Percentiles rank a stretch among this genome's conserved stretches.
phyloP scores from a whole-genome alignment of 2,888 invertebrate genomes.

The Ornithoptera alexandrae region DNA sequence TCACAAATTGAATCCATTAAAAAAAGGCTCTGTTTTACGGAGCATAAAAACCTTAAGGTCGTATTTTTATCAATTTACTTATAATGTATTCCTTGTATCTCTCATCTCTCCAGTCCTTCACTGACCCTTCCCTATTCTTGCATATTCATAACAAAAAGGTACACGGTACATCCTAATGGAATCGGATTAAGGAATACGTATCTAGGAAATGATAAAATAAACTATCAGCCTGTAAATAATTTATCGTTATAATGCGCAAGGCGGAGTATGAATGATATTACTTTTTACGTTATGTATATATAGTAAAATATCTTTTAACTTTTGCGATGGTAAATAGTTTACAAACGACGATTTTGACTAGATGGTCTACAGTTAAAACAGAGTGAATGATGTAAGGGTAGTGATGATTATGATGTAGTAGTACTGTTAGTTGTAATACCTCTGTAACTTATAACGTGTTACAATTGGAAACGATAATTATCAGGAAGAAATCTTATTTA shows the following conservation, averaged over 20 bases:
- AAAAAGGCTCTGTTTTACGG: constrained; percentile 1
- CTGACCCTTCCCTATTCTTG: constrained; percentile 26
- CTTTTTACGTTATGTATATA: background rate
- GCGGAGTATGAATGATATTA: background rate
- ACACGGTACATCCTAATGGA: constrained; percentile 24
- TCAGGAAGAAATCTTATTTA: too few relatives aligned
- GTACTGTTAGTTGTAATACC: too few relatives aligned
- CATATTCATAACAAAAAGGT: constrained; percentile 30
- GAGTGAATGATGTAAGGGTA: too few relatives aligned
- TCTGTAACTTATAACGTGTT: too few relatives aligned
- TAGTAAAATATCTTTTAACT: background rate
- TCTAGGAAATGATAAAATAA: constrained; percentile 9
- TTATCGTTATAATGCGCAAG: background rate
- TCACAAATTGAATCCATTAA: background rate
- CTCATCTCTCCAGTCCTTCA: constrained; percentile 9
- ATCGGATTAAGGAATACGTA: constrained; percentile 27
- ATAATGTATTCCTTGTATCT: constrained; percentile 18
- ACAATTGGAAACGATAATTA: too few relatives aligned
- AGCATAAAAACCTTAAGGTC: background rate
- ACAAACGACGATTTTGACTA: too few relatives aligned
- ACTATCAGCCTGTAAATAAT: constrained; percentile 10
- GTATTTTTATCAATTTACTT: constrained; percentile 19
- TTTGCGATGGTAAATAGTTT: too few relatives aligned
- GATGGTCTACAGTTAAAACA: too few relatives aligned
- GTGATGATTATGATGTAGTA: too few relatives aligned